Base-by-base conservation (phyloP, 2,113 vertebrate species). In the Ia io region DNA sequence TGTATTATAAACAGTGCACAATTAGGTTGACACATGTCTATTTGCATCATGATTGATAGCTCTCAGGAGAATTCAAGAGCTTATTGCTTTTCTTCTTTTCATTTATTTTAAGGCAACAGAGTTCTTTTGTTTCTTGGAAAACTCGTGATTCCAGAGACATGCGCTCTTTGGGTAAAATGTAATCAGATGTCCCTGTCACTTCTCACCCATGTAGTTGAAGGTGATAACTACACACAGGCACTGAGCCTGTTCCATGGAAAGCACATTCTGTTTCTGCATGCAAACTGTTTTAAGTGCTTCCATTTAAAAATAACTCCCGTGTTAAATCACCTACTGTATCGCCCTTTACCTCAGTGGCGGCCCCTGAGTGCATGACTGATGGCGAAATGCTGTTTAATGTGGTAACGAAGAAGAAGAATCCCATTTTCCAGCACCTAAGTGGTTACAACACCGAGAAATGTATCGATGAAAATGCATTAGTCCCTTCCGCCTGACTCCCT, bases 91-190 rank as follows among this genome's bases (percentile, higher is more conserved):
- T 49, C 53, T 25, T 80, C 13, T 76, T 92, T 91, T 80, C 49
- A 88, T 67, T 69, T 92, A 82, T 88, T 84, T 82, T 84, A 93
- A 91, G 16, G 28, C n/a, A 90, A 40, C 16, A 32, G 25, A 91
- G 17, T 14, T 59, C 56, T 79, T 67, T n/a, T 14, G 20, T 91
- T 87, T 91, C 65, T 76, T 80, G 32, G 40, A 85, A 93, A 96
- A 91, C 28, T 69, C 17, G 40, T 53, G 16, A 83, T 35, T 77
- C 12, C 44, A 85, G 11, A 59, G 42, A 49, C 12, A 16, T 92
- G 25, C 86, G 35, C 16, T 40, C 30, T 76, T 84, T 71, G 40
- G 28, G 13, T 59, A 84, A 84, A 91, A 71, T 17, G 25, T 28
- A 8, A 42, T 53, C 40, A 86, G 18, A 91, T 70, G 79, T 56